Percentiles rank a stretch among this genome's conserved stretches.
Evolutionary conservation across 2,113 vertebrate species (phyloP).

Genomic region (Oncorhynchus mykiss): DNA sequence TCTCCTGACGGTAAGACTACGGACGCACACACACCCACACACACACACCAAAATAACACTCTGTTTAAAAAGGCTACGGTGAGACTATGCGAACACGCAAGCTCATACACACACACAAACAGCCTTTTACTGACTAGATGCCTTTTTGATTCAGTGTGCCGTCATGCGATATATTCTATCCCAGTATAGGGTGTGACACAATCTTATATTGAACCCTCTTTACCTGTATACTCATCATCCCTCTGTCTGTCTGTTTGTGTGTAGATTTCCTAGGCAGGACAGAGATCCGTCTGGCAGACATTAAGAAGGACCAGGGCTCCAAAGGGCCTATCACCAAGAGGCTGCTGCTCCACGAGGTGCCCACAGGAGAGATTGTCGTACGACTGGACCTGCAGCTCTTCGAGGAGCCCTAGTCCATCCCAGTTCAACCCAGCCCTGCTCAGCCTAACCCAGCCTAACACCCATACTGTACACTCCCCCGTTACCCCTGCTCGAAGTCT

Average conservation of each 20-base stretch:
- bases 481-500: not conserved
- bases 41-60: not conserved
- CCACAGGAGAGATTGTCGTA: constrained; percentile 97
- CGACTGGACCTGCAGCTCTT: constrained; percentile 95
- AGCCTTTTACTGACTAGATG: not conserved
- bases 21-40: not conserved
- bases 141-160: not conserved
- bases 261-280: constrained; percentile 96
- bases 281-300: constrained; percentile 96
- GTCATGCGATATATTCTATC: not conserved
- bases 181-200: not conserved
- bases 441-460: not conserved
- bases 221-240: not conserved
- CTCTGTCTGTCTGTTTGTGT: not conserved
- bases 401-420: constrained; percentile 82
- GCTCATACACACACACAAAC: not conserved
- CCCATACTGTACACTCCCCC: not conserved
- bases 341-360: constrained; percentile 95
- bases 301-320: constrained; percentile 98
- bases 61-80: not conserved
- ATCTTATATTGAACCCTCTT: no score
- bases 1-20: constrained; percentile 88
- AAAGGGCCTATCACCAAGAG: constrained; percentile 97
- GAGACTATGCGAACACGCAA: not conserved
- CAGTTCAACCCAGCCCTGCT: not conserved